Evolutionary conservation across 2,797 vertebrate genomes (phyloP), one percentile per base, ranked within the genome.

Genomic region (Sylvilagus floridanus): DNA sequence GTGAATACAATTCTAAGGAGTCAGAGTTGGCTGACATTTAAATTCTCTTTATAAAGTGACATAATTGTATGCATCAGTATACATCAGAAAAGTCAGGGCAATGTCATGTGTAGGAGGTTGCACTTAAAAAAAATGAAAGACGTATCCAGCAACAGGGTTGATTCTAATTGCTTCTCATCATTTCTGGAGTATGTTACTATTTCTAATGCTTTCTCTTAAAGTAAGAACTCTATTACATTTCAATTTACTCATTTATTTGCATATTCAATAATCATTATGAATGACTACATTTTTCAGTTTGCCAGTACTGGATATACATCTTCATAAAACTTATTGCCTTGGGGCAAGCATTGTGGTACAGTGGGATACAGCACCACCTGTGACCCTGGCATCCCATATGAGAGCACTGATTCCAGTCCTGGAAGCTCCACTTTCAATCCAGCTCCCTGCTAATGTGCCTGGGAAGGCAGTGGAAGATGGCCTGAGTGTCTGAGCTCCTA

Each of bases 1-100:
- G 84, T 78, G 87, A 96, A 47, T 85, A 73, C 97, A 97, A 97
- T 89, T 91, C 85, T 65, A 72, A 69, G 65, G 5, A 3, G 71
- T 95, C 72, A 96, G 73, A 26, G 73, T 72, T 3, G 0, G 57
- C 47, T 91, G 85, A 88, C 78, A 95, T 86, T 88, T 94, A 95
- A 95, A 95, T 78, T 68, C 28, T 93, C 85, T 77, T 93, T 84
- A 14, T 47, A 3, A 5, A 93, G 52, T n/a, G 57, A 75, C 79
- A 86, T 28, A 60, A 71, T 88, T 30, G 3, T n/a, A 16, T 63
- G 47, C 42, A 30, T 77, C 75, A 95, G 17, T 60, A 16, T 63
- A 52, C 47, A 30, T 77, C 75, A 95, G 17, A 54, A 88, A 83
- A 3, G 7, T 30, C 11, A 13, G 50, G 94, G 4, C 68, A 94